Evolutionary conservation across 2,888 invertebrate species (phyloP).

Genomic region (Caradrina kadenii): DNA sequence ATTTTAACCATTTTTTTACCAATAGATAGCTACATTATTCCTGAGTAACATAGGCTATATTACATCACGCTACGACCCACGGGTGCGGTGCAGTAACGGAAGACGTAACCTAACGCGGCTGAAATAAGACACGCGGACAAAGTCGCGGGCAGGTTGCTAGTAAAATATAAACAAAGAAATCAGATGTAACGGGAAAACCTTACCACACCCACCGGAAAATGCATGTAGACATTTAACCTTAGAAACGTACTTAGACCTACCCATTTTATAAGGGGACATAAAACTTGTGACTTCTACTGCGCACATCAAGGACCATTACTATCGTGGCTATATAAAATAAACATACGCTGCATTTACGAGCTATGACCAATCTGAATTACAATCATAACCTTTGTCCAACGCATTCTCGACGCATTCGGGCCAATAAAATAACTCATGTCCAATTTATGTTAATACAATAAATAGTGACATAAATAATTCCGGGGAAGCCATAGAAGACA

Average conservation of each 20-base stretch:
- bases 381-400: slow-evolving; percentile 87
- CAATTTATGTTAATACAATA: slow-evolving; percentile 91
- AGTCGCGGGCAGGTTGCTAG: too few relatives aligned
- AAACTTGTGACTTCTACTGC: slow-evolving; percentile 61
- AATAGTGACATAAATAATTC: slow-evolving; percentile 89
- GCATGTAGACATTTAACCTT: slow-evolving; percentile 7
- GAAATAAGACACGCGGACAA: too few relatives aligned
- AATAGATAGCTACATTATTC: too few relatives aligned
- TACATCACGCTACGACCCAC: too few relatives aligned
- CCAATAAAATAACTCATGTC: slow-evolving; percentile 90
- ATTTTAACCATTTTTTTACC: too few relatives aligned
- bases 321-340: slow-evolving; percentile 72
- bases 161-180: too few relatives aligned
- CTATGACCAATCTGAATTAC: slow-evolving; percentile 88
- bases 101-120: too few relatives aligned
- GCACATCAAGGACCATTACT: slow-evolving; percentile 51
- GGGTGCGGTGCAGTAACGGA: too few relatives aligned
- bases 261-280: slow-evolving; percentile 40
- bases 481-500: slow-evolving; percentile 81
- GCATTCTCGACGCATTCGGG: slow-evolving; percentile 84
- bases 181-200: not conserved
- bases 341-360: slow-evolving; percentile 85
- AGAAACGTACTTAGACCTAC: slow-evolving; percentile 2
- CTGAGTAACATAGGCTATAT: too few relatives aligned
- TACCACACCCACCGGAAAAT: not conserved